These are phyloP conservation scores for Zoanthus solanderi DNA, from an alignment of 92 coral and sea anemone species.

Conservation along the genomic window DNA sequence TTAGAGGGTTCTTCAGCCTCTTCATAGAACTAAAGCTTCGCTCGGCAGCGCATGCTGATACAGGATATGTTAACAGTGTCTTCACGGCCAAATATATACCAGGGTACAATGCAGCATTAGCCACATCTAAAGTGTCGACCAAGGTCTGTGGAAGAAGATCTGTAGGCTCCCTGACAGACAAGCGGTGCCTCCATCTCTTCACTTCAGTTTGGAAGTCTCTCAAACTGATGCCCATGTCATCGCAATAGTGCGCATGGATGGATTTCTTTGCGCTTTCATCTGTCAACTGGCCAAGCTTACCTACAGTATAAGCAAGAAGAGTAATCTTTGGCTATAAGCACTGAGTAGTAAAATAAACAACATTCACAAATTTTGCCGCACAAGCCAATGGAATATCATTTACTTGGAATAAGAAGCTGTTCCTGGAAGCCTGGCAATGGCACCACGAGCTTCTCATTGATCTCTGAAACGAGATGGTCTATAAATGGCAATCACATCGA, in stretches of 20 bases:
- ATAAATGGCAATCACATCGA: slow-evolving; percentile 54
- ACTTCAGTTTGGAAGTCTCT: slow-evolving; percentile 38
- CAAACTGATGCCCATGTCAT: slow-evolving; percentile 49
- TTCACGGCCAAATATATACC: slow-evolving; percentile 14
- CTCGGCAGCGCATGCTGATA: slow-evolving; percentile 45
- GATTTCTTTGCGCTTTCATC: slow-evolving; percentile 49
- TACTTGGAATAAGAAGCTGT: slow-evolving; percentile 52
- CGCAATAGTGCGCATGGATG: slow-evolving; percentile 45
- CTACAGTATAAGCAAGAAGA: slow-evolving; percentile 53
- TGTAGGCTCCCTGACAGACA: slow-evolving; percentile 46
- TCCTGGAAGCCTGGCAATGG: slow-evolving; percentile 58
- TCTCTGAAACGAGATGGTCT: slow-evolving; percentile 53
- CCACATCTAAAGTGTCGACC: slow-evolving; percentile 44
- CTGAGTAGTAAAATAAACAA: slow-evolving; percentile 55
- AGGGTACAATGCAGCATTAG: slow-evolving; percentile 45
- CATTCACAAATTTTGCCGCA: slow-evolving; percentile 45
- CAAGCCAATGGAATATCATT: slow-evolving; percentile 53
- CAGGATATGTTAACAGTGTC: slow-evolving; percentile 37
- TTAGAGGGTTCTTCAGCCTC: slow-evolving; percentile 42
- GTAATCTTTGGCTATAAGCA: slow-evolving; percentile 48
- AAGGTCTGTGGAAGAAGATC: slow-evolving; percentile 45
- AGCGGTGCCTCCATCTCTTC: slow-evolving; percentile 54
- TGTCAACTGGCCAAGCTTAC: slow-evolving; percentile 59
- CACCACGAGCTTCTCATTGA: slow-evolving; percentile 44
- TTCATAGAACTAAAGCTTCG: slow-evolving; percentile 53